A percentile compares a stretch with the other conserved stretches of the same genome.
These are phyloP conservation scores for Melanotaenia duboulayi DNA, from an alignment of 2,113 vertebrate species.

Conservation along the genomic window DNA sequence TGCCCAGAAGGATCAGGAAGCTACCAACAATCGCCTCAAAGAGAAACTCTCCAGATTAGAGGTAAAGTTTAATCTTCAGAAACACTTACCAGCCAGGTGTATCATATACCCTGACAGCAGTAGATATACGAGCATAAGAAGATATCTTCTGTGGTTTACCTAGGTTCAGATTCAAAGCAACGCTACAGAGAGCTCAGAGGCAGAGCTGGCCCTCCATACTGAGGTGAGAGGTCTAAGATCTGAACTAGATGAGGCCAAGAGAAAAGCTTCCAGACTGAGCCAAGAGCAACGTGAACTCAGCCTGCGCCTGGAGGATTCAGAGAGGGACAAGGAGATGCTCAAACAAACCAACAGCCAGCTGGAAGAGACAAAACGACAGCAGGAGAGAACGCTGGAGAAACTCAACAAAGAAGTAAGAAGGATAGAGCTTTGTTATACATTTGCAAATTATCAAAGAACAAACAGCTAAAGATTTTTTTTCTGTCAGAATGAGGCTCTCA, in stretches of 20 bases:
- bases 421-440: neutral
- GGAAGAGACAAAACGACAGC: slow-evolving; percentile 87
- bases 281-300: slow-evolving; percentile 85
- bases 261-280: slow-evolving; percentile 74
- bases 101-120: neutral
- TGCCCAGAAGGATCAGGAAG: slow-evolving; percentile 59
- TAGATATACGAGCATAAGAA: slow-evolving; percentile 3
- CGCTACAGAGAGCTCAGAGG: slow-evolving; percentile 74
- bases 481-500: slow-evolving; percentile 85
- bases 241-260: slow-evolving; percentile 85
- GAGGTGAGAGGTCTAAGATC: slow-evolving; percentile 84
- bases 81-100: neutral
- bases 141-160: neutral
- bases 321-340: slow-evolving; percentile 86
- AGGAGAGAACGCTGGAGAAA: slow-evolving; percentile 82
- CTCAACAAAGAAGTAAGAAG: slow-evolving; percentile 76
- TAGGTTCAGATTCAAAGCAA: slow-evolving; percentile 76
- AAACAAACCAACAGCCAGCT: slow-evolving; percentile 81
- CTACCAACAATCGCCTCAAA: slow-evolving; percentile 60
- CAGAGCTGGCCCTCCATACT: slow-evolving; percentile 81
- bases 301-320: slow-evolving; percentile 80
- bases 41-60: slow-evolving; percentile 79
- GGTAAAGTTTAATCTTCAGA: slow-evolving; percentile 57
- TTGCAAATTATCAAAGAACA: neutral
- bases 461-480: neutral